Evolutionary conservation across 2,888 invertebrate genomes (phyloP).

Genomic region (Palloptera scutellata): DNA sequence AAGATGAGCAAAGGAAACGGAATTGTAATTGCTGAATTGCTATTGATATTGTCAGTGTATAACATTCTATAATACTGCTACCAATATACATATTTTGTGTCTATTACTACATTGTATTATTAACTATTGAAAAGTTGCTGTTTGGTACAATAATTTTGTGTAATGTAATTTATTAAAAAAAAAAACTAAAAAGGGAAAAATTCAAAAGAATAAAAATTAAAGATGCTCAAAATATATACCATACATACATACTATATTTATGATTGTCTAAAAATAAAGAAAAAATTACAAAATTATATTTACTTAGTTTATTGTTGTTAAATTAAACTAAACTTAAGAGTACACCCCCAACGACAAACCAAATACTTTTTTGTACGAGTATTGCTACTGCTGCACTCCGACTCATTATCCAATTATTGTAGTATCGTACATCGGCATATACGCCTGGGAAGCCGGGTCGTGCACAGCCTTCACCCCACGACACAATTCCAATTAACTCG

Average conservation of each 20-base stretch:
- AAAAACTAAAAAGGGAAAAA: background rate
- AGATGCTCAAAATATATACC: background rate
- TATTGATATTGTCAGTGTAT: no score
- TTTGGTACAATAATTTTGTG: slow-evolving; percentile 40
- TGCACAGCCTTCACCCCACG: slow-evolving; percentile 59
- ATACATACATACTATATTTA: slow-evolving; percentile 4
- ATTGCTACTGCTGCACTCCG: slow-evolving; percentile 40
- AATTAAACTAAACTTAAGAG: slow-evolving; percentile 12
- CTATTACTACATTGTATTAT: slow-evolving; percentile 13
- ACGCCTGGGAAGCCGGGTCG: slow-evolving; percentile 50
- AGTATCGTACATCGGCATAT: slow-evolving; percentile 55
- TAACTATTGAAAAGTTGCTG: slow-evolving; percentile 27
- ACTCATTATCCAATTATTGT: slow-evolving; percentile 55
- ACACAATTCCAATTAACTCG: slow-evolving; percentile 55
- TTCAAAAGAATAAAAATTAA: slow-evolving; percentile 7
- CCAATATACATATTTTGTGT: background rate
- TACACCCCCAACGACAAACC: slow-evolving; percentile 1
- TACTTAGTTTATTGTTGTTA: slow-evolving; percentile 10
- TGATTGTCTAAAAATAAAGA: slow-evolving; percentile 21
- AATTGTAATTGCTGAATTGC: slow-evolving; percentile 49
- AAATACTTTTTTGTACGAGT: background rate
- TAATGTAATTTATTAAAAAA: no score
- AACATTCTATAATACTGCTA: no score
- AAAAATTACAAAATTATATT: slow-evolving; percentile 9
- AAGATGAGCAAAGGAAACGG: slow-evolving; percentile 33